Base-by-base conservation (phyloP, 2,113 vertebrate species). In the Psophia crepitans region DNA sequence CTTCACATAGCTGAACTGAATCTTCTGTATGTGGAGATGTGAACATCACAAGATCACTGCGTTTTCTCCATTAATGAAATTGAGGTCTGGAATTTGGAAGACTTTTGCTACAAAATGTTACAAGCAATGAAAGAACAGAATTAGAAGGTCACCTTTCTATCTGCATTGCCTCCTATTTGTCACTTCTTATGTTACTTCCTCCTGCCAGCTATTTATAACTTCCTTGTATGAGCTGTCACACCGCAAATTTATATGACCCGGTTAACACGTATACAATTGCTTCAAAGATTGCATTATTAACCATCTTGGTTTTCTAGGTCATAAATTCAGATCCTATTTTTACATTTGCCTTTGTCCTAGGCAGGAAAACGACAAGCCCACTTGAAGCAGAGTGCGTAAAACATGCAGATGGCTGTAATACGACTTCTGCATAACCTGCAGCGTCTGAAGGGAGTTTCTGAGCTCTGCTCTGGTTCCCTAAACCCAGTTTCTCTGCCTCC, bases 231-330 rank as follows among this genome's bases (percentile, higher is more conserved):
- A 95, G 89, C 83, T 84, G 96, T 93, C 88, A 90, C 44, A 91
- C 94, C 95, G 82, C 94, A 95, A 89, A 87, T 44, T 89, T 89
- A 41, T 82, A 76, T 91, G 96, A 97, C 92, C 88, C 44, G 92
- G 41, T 86, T 95, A 78, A 39, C 77, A 75, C 22, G 8, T 78
- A 81, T 5, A 56, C 84, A 84, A 35, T 81, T 87, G 61, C 46
- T 82, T 87, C 89, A 87, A 89, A 75, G 56, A 92, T 39, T 94
- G 80, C 69, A 75, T 39, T 94, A 94, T 70, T 93, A 95, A 92
- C 37, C 23, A 28, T 71, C 51, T 70, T 96, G 87, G 80, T 78
- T 91, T 96, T 95, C 60, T 89, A 75, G 73, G 94, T 92, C 76
- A 66, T 46, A 68, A 93, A 95, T 87, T 57, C 46, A 85, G 57